Base-by-base conservation (phyloP, 2,797 vertebrate species). In the Muraenolepis orangiensis region DNA sequence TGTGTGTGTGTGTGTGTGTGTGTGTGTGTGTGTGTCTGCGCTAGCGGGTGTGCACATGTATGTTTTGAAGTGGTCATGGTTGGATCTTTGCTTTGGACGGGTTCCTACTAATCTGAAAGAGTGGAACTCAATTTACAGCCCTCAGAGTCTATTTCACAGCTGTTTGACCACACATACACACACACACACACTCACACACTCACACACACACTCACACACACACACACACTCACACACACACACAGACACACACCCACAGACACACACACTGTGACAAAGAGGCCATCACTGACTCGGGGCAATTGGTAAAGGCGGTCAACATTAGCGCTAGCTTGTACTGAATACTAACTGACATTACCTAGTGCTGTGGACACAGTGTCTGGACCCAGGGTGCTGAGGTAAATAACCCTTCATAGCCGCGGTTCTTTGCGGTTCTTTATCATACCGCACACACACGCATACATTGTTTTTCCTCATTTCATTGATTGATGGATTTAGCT, bases 21-120 rank as follows among this genome's bases (percentile, higher is more conserved):
- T 87, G 32, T 8, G 32, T 34, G 32, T 34, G 32, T 34, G 32
- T 51, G 3, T 20, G 64, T 18, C 38, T 11, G 66, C 8, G 72
- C 40, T 18, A 14, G 66, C 29, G 69, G 46, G 74, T 73, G 72
- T 31, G 72, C 20, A 20, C 20, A 20, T 57, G 76, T 68, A 36
- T 74, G 80, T 80, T 90, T 89, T 88, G 86, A 90, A 87, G 88
- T 81, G 75, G 74, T 81, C 74, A 78, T 75, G 74, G 82, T 78
- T 78, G 82, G 83, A 80, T 83, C 77, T 78, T 74, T 74, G 79
- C 78, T 85, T 84, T 76, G 75, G 80, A 83, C 79, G 61, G 81
- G 87, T 91, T 90, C 86, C 85, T 88, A 87, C 84, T 88, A 87
- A 90, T 87, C 87, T 87, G 79, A 82, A 77, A 85, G 82, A 84